Evolutionary conservation across 2,888 invertebrate genomes (phyloP), one percentile per base, ranked within the genome.

Genomic region (Troglohyphantes excavatus): DNA sequence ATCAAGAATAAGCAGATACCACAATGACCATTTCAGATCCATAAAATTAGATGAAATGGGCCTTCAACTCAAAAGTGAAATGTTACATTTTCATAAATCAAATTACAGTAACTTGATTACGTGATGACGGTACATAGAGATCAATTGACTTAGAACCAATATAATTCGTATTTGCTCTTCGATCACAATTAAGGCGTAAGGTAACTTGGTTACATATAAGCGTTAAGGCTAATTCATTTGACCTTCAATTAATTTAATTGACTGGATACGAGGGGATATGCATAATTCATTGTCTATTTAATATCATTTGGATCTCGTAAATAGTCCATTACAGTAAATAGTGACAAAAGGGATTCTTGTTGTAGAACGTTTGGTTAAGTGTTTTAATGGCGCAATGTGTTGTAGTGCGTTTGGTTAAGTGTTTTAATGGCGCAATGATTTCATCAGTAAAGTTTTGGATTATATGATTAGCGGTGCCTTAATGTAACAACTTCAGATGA

Each of bases 171-270:
- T 82, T 70, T 82, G 82, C 17, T 21, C 39, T 68, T 82, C 27
- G 5, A 75, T 72, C 33, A 23, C 27, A 53, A 70, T 26, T 33
- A 23, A 17, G 33, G 59, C 43, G 61, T 21, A 19, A 83, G 33
- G 23, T 33, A 61, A 59, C 39, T 83, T 61, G 19, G 63, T 72
- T n/a, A 63, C 59, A 79, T 83, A 26, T 9, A 46, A 84, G 72
- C 17, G 33, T 33, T 53, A 33, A 19, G 29, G 73, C 39, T 79
- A 79, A 86, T 86, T 78, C 23, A 63, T 86, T 78, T 59, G 72
- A 79, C 79, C 86, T 86, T 78, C 78, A 65, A 63, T 39, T 70
- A 76, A 78, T 70, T 70, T 84, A 65, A 84, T 67, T 26, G 67
- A 67, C 72, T 72, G 78, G 78, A 72, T 33, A 6, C 59, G 39